These are phyloP conservation scores for Sebastes minor DNA, from an alignment of 2,797 vertebrate species.

Conservation along the genomic window DNA sequence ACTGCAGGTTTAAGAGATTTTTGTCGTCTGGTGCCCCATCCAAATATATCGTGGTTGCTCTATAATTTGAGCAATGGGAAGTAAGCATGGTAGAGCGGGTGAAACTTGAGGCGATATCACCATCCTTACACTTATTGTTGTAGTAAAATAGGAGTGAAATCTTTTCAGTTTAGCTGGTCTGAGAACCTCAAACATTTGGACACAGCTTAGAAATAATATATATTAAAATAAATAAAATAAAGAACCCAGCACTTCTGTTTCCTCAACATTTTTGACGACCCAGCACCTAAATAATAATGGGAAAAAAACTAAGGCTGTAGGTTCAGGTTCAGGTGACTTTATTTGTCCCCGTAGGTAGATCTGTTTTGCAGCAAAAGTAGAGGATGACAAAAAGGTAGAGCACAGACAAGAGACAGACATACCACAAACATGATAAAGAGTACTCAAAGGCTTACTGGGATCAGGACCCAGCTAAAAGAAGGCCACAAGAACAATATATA, in stretches of 20 bases:
- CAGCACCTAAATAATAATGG: not conserved
- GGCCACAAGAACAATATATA: too few species aligned
- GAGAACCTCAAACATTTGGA: not conserved
- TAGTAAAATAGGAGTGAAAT: not conserved
- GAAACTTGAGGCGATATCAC: not conserved
- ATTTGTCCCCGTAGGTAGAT: too few species aligned
- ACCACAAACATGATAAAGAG: too few species aligned
- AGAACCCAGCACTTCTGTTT: not conserved
- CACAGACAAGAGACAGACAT: too few species aligned
- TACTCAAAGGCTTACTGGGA: too few species aligned
- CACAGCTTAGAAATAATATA: not conserved
- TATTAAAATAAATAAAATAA: not conserved
- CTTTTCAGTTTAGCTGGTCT: not conserved
- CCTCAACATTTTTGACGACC: not conserved
- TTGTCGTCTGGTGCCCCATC: not conserved
- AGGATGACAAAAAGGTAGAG: too few species aligned
- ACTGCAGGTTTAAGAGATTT: too few species aligned
- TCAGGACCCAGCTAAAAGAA: too few species aligned
- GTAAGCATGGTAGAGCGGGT: not conserved
- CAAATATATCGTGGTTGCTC: not conserved
- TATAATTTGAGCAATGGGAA: not conserved
- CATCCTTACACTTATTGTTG: not conserved
- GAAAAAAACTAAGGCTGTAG: not conserved
- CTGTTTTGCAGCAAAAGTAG: too few species aligned
- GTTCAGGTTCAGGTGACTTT: too few species aligned